A percentile compares a stretch with the other conserved stretches of the same genome.
These are phyloP conservation scores for Eupeodes luniger DNA, from an alignment of 2,888 invertebrate genomes.

Conservation along the genomic window DNA sequence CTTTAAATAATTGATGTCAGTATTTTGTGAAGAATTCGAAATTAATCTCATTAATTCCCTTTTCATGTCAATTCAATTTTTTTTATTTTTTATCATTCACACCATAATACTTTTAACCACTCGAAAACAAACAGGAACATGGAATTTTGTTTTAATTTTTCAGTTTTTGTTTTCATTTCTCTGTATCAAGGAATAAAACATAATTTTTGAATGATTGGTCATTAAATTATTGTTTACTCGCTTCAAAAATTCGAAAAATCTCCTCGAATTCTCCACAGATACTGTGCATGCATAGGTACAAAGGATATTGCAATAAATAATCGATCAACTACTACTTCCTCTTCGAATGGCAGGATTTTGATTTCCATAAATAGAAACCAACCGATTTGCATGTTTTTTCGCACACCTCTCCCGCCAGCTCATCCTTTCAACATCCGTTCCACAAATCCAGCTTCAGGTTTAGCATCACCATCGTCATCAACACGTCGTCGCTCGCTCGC, in stretches of 20 bases:
- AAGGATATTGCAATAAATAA: slow-evolving; percentile 55
- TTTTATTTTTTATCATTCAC: not conserved
- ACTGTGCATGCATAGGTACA: not conserved
- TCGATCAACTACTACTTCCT: slow-evolving; percentile 50
- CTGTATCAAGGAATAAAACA: not conserved
- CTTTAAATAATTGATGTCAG: no score
- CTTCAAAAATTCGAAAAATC: slow-evolving; percentile 15
- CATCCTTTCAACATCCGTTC: no score
- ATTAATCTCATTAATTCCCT: not conserved
- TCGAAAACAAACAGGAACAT: not conserved
- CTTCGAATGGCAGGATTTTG: slow-evolving; percentile 45
- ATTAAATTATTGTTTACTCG: slow-evolving; percentile 23
- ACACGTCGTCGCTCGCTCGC: not conserved
- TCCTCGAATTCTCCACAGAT: not conserved
- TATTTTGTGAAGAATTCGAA: not conserved
- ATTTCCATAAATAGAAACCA: slow-evolving; percentile 61
- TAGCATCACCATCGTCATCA: not conserved
- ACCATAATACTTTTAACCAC: no score
- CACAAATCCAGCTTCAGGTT: no score
- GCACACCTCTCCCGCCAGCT: not conserved
- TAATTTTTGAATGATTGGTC: slow-evolving; percentile 16
- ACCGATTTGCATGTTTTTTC: not conserved
- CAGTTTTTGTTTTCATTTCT: slow-evolving; percentile 14
- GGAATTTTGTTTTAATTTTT: slow-evolving; percentile 18
- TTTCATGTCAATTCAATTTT: not conserved